These are phyloP conservation scores for Champsocephalus esox DNA, from an alignment of 2,797 vertebrate species.

Conservation along the genomic window DNA sequence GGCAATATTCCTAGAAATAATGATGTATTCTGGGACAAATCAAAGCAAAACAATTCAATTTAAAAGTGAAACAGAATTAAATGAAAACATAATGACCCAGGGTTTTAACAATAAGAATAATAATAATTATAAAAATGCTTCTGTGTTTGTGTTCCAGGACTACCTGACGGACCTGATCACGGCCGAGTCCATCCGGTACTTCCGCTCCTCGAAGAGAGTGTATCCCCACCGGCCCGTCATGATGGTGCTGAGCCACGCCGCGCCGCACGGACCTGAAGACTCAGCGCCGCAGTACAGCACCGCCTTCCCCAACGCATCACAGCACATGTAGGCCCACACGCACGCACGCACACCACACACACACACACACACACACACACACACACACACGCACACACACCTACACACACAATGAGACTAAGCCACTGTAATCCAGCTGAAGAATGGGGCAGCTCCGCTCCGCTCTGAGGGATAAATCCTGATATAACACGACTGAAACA, in stretches of 20 bases:
- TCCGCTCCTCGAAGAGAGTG: conserved; percentile 96
- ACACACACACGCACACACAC: background rate
- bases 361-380: background rate
- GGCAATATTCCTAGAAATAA: too few species aligned
- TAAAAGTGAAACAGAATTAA: too few species aligned
- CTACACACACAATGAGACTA: background rate
- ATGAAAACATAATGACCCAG: too few species aligned
- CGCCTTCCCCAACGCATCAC: conserved; percentile 94
- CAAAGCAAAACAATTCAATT: too few species aligned
- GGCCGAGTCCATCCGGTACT: conserved; percentile 96
- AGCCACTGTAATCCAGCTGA: conserved; percentile 49
- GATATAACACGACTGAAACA: too few species aligned
- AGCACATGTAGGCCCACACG: conserved; percentile 92
- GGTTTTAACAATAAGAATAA: too few species aligned
- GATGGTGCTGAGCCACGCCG: conserved; percentile 97
- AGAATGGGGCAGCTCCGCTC: conserved; percentile 55
- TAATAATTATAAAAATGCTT: too few species aligned
- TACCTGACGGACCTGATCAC: conserved; percentile 98
- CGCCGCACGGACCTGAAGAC: conserved; percentile 96
- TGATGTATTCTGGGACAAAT: too few species aligned
- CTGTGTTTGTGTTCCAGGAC: conserved; percentile 83
- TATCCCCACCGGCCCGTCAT: conserved; percentile 95
- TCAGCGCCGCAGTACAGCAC: conserved; percentile 95
- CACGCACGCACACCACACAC: background rate
- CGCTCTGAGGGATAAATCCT: conserved; percentile 30